Conservation (phyloP, 2,888 invertebrate species). For the Chelonus formosanus region DNA sequence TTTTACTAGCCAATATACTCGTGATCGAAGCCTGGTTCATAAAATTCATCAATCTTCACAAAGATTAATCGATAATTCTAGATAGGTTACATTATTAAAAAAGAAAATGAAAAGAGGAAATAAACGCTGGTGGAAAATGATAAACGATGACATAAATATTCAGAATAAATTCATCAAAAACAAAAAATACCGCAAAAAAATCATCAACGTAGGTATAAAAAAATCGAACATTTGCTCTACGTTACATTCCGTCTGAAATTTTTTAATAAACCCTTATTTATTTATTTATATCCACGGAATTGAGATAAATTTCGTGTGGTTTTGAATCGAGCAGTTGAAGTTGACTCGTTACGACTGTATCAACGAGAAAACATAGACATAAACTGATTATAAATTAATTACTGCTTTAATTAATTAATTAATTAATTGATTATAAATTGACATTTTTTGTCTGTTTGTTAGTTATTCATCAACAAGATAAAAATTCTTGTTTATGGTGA, state of each 20-base stretch:
- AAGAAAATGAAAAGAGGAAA: neutral
- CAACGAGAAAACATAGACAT: too few species aligned
- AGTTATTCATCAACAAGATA: too few species aligned
- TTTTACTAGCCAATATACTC: neutral
- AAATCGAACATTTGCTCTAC: conserved; percentile 11
- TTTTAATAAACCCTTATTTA: conserved; percentile 10
- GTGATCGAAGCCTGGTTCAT: neutral
- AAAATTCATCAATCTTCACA: too few species aligned
- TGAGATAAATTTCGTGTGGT: too few species aligned
- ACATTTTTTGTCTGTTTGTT: too few species aligned
- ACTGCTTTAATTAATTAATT: too few species aligned
- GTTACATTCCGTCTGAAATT: conserved; percentile 25
- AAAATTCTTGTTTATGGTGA: neutral
- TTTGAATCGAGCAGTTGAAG: too few species aligned
- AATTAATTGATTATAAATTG: too few species aligned
- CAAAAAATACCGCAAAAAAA: conserved; percentile 5
- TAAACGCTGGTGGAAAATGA: too few species aligned
- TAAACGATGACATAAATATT: neutral
- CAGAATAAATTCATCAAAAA: conserved; percentile 19
- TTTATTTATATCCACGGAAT: too few species aligned
- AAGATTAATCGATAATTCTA: conserved; percentile 10
- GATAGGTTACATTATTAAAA: conserved; percentile 32
- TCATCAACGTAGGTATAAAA: conserved; percentile 1
- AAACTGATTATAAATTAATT: too few species aligned
- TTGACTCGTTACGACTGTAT: too few species aligned